Conservation (phyloP, 2,113 vertebrate genomes). For the Jaculus jaculus region DNA sequence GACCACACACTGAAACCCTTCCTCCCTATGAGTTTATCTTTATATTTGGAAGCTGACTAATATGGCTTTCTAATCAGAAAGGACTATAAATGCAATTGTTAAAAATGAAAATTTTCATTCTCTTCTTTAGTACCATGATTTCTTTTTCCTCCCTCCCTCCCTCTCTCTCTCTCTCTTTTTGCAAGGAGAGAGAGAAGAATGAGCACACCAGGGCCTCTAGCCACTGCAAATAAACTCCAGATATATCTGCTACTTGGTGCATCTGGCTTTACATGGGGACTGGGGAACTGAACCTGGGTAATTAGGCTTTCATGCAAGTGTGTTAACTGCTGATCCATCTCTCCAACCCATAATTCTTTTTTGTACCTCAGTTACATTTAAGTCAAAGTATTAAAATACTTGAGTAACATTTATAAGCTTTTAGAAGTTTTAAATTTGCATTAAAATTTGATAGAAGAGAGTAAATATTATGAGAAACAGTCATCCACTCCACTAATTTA, state of each 20-base stretch:
- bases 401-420: background rate
- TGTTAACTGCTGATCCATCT: too few species aligned
- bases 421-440: conserved; percentile 39
- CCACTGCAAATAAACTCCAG: too few species aligned
- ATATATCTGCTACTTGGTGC: too few species aligned
- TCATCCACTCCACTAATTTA: background rate
- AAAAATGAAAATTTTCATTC: background rate
- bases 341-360: background rate
- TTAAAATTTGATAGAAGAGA: background rate
- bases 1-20: background rate
- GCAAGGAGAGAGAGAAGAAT: too few species aligned
- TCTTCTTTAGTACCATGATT: background rate
- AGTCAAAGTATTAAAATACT: background rate
- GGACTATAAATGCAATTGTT: background rate
- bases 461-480: background rate
- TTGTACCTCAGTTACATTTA: background rate
- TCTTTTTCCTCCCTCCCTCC: too few species aligned
- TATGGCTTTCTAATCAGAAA: background rate
- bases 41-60: background rate
- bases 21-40: background rate
- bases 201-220: too few species aligned
- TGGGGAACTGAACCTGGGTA: too few species aligned
- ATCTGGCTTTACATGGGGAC: too few species aligned
- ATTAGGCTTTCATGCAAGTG: too few species aligned
- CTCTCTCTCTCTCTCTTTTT: too few species aligned